Conservation (phyloP, 2,113 vertebrate genomes). For the Prunella himalayana region DNA sequence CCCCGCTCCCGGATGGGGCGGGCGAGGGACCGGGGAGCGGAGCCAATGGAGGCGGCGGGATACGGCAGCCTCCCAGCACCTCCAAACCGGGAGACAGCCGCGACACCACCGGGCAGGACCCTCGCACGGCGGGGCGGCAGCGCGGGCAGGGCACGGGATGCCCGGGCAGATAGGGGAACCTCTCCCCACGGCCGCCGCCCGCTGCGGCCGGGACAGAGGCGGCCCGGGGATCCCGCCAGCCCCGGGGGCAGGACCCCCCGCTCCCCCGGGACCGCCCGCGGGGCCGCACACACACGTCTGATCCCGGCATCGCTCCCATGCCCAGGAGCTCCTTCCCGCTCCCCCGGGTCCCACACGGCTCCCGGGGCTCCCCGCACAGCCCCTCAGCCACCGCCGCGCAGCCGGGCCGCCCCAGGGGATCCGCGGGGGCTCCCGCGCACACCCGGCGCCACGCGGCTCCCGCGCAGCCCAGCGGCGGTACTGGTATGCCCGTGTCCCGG, state of each 20-base stretch:
- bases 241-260: neutral
- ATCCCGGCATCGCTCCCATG: neutral
- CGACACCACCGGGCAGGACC: neutral
- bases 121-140: neutral
- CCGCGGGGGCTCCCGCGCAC: no score
- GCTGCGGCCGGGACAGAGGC: neutral
- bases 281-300: no score
- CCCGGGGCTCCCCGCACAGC: neutral
- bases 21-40: rapidly evolving
- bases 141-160: neutral
- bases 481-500: neutral
- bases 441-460: neutral
- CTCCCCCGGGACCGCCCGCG: no score
- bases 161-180: no score
- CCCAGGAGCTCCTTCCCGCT: neutral
- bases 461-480: no score
- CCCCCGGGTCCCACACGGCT: no score
- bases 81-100: no score
- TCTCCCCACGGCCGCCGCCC: neutral
- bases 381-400: neutral
- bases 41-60: neutral
- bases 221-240: neutral
- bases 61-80: neutral
- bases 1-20: neutral
- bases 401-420: no score